Base-by-base conservation (phyloP, 2,888 invertebrate species). In the Leucophenga maculata region DNA sequence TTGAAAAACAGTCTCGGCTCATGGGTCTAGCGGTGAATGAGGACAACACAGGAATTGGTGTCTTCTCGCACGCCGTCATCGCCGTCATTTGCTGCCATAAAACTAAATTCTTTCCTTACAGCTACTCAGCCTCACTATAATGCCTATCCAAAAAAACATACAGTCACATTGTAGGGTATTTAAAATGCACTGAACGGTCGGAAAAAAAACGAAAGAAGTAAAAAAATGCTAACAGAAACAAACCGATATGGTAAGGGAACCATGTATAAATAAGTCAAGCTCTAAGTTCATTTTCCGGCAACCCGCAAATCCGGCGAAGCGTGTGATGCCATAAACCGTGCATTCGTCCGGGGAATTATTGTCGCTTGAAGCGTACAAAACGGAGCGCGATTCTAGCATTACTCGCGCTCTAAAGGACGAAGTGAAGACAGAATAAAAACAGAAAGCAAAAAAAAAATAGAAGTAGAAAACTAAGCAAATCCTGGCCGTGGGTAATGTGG, bases 291-390 rank as follows among this genome's bases (percentile, higher is more conserved):
- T 50, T 50, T 50, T 50, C 18, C 50, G 50, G n/a, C 50, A 16
- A 50, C 16, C 50, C 50, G 50, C 50, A 50, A 50, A 50, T 50
- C 16, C 50, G 8, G 18, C 50, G 50, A 50, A 50, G 50, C 50
- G 16, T 50, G 16, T 50, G 16, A 50, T 50, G 16, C 50, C 50
- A 50, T 50, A 50, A 50, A 50, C 50, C 50, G 50, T 16, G 50
- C 50, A 50, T 50, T 50, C 50, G 50, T 50, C 50, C 50, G 50
- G 50, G 50, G 50, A 50, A 50, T 50, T 50, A 50, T 50, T 50
- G 50, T 50, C 50, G 50, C 16, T 50, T 18, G 50, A 50, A 50
- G 50, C 50, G 18, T 50, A 18, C 9, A 39, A 39, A 39, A 39
- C 39, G 39, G 39, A 39, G 39, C 39, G 39, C 39, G 39, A 39